A percentile compares a stretch with the other conserved stretches of the same genome.
Conservation (phyloP, 2,113 vertebrate species). For the Thermophis baileyi region DNA sequence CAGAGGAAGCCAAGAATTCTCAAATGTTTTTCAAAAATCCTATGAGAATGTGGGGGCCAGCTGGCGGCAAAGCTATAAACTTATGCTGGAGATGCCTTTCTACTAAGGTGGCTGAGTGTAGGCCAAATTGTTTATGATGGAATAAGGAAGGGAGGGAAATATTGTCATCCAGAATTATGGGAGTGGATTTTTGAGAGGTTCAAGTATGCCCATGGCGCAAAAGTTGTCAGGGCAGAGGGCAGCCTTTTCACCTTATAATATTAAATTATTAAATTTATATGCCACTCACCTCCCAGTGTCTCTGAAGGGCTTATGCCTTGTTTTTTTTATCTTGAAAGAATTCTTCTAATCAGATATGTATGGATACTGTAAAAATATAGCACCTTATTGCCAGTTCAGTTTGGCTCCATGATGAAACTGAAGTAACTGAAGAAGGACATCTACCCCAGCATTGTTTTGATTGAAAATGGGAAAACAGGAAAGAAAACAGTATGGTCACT, state of each 20-base stretch:
- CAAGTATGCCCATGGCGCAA: too few species aligned
- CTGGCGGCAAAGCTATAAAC: background rate
- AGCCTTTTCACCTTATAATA: background rate
- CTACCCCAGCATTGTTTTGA: background rate
- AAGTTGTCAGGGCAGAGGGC: background rate
- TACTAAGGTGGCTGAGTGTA: background rate
- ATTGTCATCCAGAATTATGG: background rate
- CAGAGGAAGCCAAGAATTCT: background rate
- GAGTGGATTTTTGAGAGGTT: background rate
- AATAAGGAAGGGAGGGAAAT: background rate
- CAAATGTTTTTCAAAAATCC: background rate
- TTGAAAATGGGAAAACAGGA: background rate
- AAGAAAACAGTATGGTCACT: background rate
- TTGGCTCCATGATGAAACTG: background rate
- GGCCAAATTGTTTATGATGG: too few species aligned
- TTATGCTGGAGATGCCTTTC: background rate
- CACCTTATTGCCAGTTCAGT: background rate
- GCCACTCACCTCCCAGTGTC: background rate
- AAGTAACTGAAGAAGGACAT: background rate
- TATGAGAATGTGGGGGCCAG: background rate
- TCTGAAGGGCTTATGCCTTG: background rate
- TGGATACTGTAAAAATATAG: background rate
- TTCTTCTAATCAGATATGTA: background rate
- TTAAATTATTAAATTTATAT: background rate
- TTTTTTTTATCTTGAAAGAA: background rate